Conservation (phyloP, 2,113 vertebrate species). For the Aldabrachelys gigantea region DNA sequence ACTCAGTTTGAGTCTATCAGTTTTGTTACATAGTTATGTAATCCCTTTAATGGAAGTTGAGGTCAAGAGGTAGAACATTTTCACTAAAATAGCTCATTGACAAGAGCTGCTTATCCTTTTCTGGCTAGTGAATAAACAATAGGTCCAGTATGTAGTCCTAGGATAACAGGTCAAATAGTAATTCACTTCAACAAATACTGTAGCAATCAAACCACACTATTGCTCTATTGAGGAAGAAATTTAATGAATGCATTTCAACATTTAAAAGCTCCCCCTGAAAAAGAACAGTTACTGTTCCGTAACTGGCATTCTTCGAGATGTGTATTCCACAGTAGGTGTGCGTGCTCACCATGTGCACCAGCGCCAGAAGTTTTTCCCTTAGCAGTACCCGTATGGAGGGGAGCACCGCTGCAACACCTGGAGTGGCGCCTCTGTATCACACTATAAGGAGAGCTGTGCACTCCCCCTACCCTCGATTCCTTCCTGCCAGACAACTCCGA, state of each 20-base stretch:
- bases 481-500: too few species aligned
- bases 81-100: rapidly evolving
- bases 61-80: neutral
- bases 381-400: too few species aligned
- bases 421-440: too few species aligned
- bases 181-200: neutral
- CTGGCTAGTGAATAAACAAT: neutral
- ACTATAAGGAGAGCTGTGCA: too few species aligned
- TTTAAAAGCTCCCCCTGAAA: neutral
- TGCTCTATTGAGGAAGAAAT: neutral
- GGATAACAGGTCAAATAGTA: neutral
- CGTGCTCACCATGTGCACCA: too few species aligned
- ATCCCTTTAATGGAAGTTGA: neutral
- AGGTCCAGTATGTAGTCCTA: neutral
- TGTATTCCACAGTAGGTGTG: too few species aligned
- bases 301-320: too few species aligned
- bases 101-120: neutral
- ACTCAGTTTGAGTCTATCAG: neutral
- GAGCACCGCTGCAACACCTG: too few species aligned
- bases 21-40: neutral
- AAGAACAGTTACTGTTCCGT: too few species aligned
- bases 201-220: neutral
- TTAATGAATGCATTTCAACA: neutral
- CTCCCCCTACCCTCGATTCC: too few species aligned
- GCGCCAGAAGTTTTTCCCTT: too few species aligned